Base-by-base conservation (phyloP, 1,140 invertebrate genomes). In the Whitmania pigra region DNA sequence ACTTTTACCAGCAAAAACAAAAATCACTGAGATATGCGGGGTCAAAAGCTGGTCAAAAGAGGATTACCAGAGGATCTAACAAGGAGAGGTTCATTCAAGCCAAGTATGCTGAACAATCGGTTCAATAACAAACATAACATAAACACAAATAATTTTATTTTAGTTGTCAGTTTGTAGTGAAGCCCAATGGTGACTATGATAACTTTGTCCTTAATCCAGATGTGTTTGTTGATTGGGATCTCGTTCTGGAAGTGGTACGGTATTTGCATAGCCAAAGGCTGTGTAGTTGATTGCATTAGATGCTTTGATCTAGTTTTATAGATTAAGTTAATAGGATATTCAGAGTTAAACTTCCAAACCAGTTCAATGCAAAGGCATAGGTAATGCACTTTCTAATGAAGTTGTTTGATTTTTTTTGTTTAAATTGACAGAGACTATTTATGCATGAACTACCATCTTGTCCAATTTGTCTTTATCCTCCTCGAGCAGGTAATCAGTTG, bases 161-260 rank as follows among this genome's bases (percentile, higher is more conserved):
- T 78, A 94, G 91, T 85, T 96, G 92, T 82, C 93, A 97, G 82
- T 97, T 97, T 87, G 87, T 96, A 78, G 91, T 96, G 55, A 88
- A 88, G 79, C 84, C 87, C 75, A 85, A 85, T 78, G 88, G 87
- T 73, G 89, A 92, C 83, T 94, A 90, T 81, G 85, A 86, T 69
- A 83, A 85, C 73, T 88, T 92, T 83, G 80, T 88, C 73, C 84
- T 85, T 74, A 88, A 94, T 84, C 91, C 93, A 66, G 94, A 97
- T 84, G 83, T 87, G 54, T 84, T 95, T 27, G 90, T 97, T 36
- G 88, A 93, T 78, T 98, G 94, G 94, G 87, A 89, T 78, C 83
- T 87, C 74, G 88, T 97, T 78, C 91, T 97, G 81, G 90, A 94
- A 86, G 90, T 96, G 82, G 91, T 93, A 85, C 85, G 87, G 87